Evolutionary conservation across 2,888 invertebrate genomes (phyloP).

Genomic region (Napeogenes sylphis): DNA sequence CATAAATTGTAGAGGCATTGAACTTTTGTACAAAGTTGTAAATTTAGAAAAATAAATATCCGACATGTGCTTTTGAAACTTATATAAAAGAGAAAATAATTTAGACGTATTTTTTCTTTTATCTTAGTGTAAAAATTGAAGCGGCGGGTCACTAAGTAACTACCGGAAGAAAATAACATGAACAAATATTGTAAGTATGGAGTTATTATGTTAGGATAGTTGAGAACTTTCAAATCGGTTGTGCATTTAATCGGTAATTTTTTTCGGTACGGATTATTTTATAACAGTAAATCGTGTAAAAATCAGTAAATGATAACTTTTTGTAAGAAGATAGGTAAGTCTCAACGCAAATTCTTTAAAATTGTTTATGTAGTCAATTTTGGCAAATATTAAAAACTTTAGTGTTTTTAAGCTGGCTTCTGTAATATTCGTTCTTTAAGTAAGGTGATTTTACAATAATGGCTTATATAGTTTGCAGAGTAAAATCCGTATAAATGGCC

Average conservation of each 20-base stretch:
- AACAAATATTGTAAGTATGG: constrained; percentile 61
- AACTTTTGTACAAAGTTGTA: constrained; percentile 72
- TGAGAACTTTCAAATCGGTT: background rate
- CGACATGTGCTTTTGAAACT: background rate
- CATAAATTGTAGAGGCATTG: constrained; percentile 45
- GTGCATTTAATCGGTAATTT: background rate
- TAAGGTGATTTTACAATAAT: background rate
- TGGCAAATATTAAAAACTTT: background rate
- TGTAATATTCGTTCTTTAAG: background rate
- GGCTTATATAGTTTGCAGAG: constrained; percentile 41
- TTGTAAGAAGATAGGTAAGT: background rate
- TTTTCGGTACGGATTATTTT: background rate
- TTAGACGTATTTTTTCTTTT: constrained; percentile 40
- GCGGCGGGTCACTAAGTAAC: constrained; percentile 1
- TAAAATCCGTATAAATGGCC: constrained; percentile 46
- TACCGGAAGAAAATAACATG: constrained; percentile 40
- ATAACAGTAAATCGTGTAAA: constrained; percentile 9
- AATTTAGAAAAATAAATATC: constrained; percentile 16
- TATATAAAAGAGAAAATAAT: constrained; percentile 6
- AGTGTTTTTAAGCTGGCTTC: constrained; percentile 3
- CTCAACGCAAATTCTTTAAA: constrained; percentile 2
- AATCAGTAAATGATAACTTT: too few species aligned
- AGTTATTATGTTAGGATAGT: background rate
- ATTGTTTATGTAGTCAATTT: background rate
- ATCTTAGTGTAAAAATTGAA: constrained; percentile 22